Evolutionary conservation across 2,113 vertebrate genomes (phyloP), one percentile per base, ranked within the genome.

Genomic region (Ceyx margarethae): DNA sequence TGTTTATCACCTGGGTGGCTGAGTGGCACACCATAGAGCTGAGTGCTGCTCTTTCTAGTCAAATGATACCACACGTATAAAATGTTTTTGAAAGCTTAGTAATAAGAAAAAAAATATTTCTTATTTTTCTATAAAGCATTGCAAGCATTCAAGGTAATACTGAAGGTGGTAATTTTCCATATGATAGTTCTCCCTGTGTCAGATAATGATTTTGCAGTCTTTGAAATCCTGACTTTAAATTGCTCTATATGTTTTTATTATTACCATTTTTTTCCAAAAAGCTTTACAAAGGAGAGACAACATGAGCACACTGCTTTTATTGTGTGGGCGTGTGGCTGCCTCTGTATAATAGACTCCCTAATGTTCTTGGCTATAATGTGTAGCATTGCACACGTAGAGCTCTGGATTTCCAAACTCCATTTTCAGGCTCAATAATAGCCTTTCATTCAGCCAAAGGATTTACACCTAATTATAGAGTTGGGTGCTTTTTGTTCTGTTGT

Each of bases 231-330:
- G 77, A 93, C 79, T 81, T 29, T 23, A 45, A 28, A 57, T 93
- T 89, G 84, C 62, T 78, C 46, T 74, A 51, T 89, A 65, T 96
- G 82, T 96, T 95, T 89, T 88, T 84, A 81, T 96, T 90, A 94
- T 94, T 88, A 91, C 87, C 40, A 53, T 91, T 89, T 82, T 89
- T 82, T 92, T 85, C 89, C 78, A 89, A 72, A 93, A 91, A 95
- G 72, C 91, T 90, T 95, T 86, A 85, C 89, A 93, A 94, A 97
- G 69, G 71, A 85, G 95, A 85, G 94, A 95, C 89, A 91, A 95
- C 85, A 96, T 33, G 6, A 82, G 51, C 45, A 31, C 76, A 61
- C 71, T 2, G 9, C 88, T 92, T 85, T 88, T 90, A 74, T 50
- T 73, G 89, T 66, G 85, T 93, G 74, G 81, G 81, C 2, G 29